Percentiles rank a stretch among this genome's conserved stretches.
These are phyloP conservation scores for Temnothorax nylanderi DNA, from an alignment of 1,140 invertebrate genomes.

Conservation along the genomic window DNA sequence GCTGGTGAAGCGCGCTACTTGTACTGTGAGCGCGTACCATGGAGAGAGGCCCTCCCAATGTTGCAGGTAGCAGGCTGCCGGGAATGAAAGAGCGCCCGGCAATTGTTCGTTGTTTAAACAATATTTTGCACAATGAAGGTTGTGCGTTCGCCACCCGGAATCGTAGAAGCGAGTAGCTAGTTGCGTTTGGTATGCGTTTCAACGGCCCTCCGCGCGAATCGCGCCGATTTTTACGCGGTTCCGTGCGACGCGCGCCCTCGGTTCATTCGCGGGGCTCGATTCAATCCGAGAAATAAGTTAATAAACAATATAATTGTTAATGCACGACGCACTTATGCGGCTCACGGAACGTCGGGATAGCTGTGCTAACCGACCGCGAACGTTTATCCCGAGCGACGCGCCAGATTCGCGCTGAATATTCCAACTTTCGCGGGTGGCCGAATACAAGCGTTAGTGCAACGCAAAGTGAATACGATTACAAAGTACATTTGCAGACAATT, in stretches of 20 bases:
- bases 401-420: conserved; percentile 12
- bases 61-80: conserved; percentile 44
- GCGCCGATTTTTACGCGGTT: conserved; percentile 11
- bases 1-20: background rate
- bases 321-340: background rate
- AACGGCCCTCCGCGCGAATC: background rate
- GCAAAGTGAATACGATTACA: conserved; percentile 75
- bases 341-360: conserved; percentile 36
- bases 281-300: conserved; percentile 50
- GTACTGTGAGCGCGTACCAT: conserved; percentile 71
- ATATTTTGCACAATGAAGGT: conserved; percentile 35
- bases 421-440: conserved; percentile 39
- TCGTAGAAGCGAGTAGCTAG: conserved; percentile 39
- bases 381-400: background rate
- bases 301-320: conserved; percentile 47
- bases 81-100: conserved; percentile 50
- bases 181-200: background rate
- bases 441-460: conserved; percentile 41
- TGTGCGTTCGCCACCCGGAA: background rate
- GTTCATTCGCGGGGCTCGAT: conserved; percentile 25
- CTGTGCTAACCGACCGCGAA: conserved; percentile 13
- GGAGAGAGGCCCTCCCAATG: conserved; percentile 62
- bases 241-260: conserved; percentile 12
- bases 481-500: conserved; percentile 61
- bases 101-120: conserved; percentile 46